Base-by-base conservation (phyloP, 2,888 invertebrate species). In the Eucriotettix oculatus region DNA sequence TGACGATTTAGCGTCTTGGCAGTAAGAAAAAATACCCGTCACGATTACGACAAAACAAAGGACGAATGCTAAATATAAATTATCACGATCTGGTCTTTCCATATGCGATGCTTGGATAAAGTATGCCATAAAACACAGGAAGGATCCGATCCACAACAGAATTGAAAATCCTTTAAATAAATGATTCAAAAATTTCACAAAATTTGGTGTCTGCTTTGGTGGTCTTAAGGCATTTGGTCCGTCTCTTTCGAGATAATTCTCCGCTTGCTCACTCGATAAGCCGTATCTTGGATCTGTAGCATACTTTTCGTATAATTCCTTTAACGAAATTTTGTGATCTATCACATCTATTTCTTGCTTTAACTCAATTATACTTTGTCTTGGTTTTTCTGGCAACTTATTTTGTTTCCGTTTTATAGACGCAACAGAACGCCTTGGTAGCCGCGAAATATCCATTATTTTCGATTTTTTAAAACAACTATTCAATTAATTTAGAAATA, bases 1-100 rank as follows among this genome's bases (percentile, higher is more conserved):
- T 12, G 82, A 78, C 68, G 86, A 89, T 69, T 86, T 87, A 58
- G 79, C 79, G 71, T 85, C 84, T 73, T 85, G 85, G 67, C 78
- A 82, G 69, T 85, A 88, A 59, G 86, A 85, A 71, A 87, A 88
- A 61, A 81, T 72, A 11, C 86, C 87, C 43, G 87, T 79, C 56
- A 86, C 77, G 60, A 86, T 76, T 54, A 88, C 86, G 10, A 86
- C 79, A 63, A 77, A 78, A 54, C 82, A 77, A 66, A 86, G 73
- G 54, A 84, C 83, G 66, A 79, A 74, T 64, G 84, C 85, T 62
- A 85, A 74, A 69, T 81, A 81, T 59, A 83, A 16, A 42, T 56
- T 42, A 42, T 56, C 56, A 42, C 12, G 41, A 1, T 41, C 42
- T 1, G 42, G 14, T n/a, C 12, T 42, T 42, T 56, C 43, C 12